These are phyloP conservation scores for Maniola jurtina DNA, from an alignment of 1,140 invertebrate species.

Conservation along the genomic window DNA sequence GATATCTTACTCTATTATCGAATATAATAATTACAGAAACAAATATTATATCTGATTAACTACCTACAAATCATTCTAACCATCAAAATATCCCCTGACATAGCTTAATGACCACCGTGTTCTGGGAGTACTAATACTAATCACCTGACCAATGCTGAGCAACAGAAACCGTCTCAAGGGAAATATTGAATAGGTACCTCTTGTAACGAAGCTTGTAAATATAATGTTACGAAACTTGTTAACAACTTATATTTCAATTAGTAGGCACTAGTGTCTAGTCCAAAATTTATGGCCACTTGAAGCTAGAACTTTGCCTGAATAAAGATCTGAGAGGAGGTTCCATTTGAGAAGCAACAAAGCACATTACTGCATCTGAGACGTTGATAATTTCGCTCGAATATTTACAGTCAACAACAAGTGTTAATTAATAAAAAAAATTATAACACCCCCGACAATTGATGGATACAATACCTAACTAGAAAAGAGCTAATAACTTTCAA, in stretches of 20 bases:
- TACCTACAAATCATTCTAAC: not conserved
- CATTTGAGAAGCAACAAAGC: too few relatives aligned
- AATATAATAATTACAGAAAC: too few relatives aligned
- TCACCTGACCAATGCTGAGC: constrained; percentile 22
- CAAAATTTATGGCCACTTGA: not conserved
- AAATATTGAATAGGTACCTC: not conserved
- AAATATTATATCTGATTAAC: too few relatives aligned
- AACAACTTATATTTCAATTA: not conserved
- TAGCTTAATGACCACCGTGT: constrained; percentile 23
- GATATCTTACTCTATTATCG: too few relatives aligned
- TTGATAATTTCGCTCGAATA: too few relatives aligned
- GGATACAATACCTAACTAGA: too few relatives aligned
- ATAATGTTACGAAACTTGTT: not conserved
- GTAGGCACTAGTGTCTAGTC: not conserved
- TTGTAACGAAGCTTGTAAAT: not conserved
- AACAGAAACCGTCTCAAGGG: constrained; percentile 9
- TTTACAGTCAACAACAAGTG: too few relatives aligned
- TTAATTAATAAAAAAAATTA: too few relatives aligned
- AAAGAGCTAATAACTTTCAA: too few relatives aligned
- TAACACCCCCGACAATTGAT: too few relatives aligned
- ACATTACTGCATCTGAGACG: too few relatives aligned
- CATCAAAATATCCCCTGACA: constrained; percentile 4
- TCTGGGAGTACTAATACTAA: constrained; percentile 25
- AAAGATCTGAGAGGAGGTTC: not conserved
- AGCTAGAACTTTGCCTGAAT: not conserved